A percentile compares a stretch with the other conserved stretches of the same genome.
These are phyloP conservation scores for Myoxocephalus aenaeus DNA, from an alignment of 2,797 vertebrate species.

Conservation along the genomic window DNA sequence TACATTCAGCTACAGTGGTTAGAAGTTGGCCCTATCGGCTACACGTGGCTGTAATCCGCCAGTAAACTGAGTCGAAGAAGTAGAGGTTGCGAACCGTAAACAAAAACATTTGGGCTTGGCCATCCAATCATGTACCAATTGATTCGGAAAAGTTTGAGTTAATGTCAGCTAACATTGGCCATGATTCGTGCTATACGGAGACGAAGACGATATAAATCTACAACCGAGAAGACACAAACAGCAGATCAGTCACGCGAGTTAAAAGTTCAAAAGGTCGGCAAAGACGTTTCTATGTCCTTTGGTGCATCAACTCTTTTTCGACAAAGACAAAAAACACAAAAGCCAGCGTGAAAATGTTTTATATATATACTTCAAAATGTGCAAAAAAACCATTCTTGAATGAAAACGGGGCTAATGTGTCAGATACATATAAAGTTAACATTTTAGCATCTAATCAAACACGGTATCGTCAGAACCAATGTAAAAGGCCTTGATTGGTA, in stretches of 20 bases:
- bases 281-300: background rate
- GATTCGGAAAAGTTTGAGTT: background rate
- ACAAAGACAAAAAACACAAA: no score
- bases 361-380: background rate
- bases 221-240: background rate
- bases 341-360: no score
- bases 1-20: background rate
- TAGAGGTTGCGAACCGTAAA: background rate
- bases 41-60: background rate
- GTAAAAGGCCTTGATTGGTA: no score
- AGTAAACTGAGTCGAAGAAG: background rate
- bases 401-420: background rate
- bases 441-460: background rate
- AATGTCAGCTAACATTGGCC: background rate
- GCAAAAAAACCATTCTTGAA: background rate
- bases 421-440: background rate
- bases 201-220: background rate
- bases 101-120: background rate
- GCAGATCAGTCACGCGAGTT: background rate
- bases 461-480: no score
- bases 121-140: background rate
- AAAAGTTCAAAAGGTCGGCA: no score
- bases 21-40: no score
- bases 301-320: background rate
- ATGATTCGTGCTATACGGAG: background rate